Evolutionary conservation across 2,797 vertebrate species (phyloP), one percentile per base, ranked within the genome.

Genomic region (Zalophus californianus): DNA sequence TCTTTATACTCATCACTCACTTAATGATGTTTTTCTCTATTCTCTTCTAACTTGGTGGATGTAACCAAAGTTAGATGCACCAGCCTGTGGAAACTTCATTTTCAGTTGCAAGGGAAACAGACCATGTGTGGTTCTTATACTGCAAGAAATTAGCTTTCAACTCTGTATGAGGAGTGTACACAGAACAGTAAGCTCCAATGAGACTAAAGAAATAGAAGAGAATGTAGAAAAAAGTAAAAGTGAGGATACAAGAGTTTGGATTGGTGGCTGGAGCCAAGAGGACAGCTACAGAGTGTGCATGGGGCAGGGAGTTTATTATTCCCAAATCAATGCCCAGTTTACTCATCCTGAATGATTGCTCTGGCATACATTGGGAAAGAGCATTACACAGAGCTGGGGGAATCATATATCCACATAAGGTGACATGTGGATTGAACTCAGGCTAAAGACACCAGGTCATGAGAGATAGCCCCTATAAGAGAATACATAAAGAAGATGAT

Each of bases 401-500:
- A 93, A 75, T 84, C 93, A 94, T 98, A 97, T 91, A 95, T 97
- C 91, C 91, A 50, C 75, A 4, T 90, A 96, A 96, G 77, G 94
- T 98, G 97, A 94, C 96, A 48, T 94, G 90, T 50, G 96, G 96
- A 97, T 97, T 97, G 96, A 98, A 97, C 91, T 97, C 92, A 89
- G 95, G 93, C 92, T 97, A 96, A 97, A 97, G 97, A 98, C 86
- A 97, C 86, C 90, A 82, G 87, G 79, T 96, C 97, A 93, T 97
- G 95, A 98, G 97, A 98, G 95, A 97, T 75, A 94, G 92, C 75
- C 41, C 62, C 88, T 97, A 56, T 93, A 97, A 97, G 90, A 96
- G 90, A 94, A 96, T 98, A 96, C 86, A 96, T 96, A 97, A 98
- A 96, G 95, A 93, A 98, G 95, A 98, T 97, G 97, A 97, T 98